Evolutionary conservation across 2,797 vertebrate species (phyloP), one percentile per base, ranked within the genome.

Genomic region (Phaenicophaeus curvirostris): DNA sequence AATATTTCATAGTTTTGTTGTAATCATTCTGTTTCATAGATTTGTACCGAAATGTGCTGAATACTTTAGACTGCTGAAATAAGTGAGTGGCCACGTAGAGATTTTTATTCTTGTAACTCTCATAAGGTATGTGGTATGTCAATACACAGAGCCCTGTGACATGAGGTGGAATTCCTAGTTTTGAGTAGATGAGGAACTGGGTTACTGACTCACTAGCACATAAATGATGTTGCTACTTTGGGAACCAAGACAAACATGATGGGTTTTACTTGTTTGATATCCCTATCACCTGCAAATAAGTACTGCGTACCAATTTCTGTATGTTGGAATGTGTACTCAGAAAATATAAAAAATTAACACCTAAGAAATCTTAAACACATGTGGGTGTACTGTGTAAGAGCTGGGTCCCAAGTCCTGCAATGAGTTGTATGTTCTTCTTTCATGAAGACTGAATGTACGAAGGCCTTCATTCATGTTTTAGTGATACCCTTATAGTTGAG

Each of bases 401-500:
- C 11, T 57, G 30, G n/a, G 46, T 72, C n/a, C 39, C 0, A 0
- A 59, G 41, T 35, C 71, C 57, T 83, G 50, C 50, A 63, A 30
- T 65, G 9, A n/a, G 16, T 17, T 23, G 8, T 15, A 3, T 0
- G 0, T 33, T 69, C 15, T 33, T 69, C 39, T 17, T 44, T 18
- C 42, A 44, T 44, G 42, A 44, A 44, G 42, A 44, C 15, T 44
- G 42, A 16, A 16, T 16, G 25, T 6, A 6, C 5, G 25, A 37
- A 65, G 19, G 13, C 9, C 33, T 85, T 53, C 8, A 13, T 33
- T 41, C 8, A 6, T 44, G 25, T 50, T 76, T 77, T 57, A 55
- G 8, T 30, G 15, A 9, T n/a, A 15, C 1, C 2, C 5, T 94
- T 77, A 13, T 27, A 8, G 7, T 44, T 67, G 30, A 73, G 35